Evolutionary conservation across 2,797 vertebrate genomes (phyloP), one percentile per base, ranked within the genome.

Genomic region (Hydrophis major): DNA sequence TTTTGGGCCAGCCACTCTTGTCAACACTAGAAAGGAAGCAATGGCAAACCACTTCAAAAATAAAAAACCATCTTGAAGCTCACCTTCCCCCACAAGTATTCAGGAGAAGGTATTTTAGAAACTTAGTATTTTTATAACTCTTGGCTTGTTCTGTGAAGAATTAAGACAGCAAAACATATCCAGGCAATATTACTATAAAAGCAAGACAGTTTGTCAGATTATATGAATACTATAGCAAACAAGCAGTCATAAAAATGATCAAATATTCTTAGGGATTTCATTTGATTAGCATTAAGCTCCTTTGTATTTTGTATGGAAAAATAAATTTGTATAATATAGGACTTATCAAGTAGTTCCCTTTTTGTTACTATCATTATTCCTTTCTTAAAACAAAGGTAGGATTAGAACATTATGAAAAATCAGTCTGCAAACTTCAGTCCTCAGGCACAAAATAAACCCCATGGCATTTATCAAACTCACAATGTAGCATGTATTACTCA

Each of bases 321-420:
- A 95, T 95, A 94, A 95, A 96, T 61, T 92, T 78, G 88, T 93
- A 96, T 25, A 16, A 93, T 90, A 92, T 90, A 95, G 91, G 89
- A 92, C 56, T 47, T 57, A 92, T 87, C 89, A 47, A 96, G 74
- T 78, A 93, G 78, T 92, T 88, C 88, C 55, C 22, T 93, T 22
- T 27, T 25, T 83, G 89, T 53, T 94, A 60, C 61, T 93, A 86
- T 59, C 95, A 50, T 88, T 96, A 78, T 95, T 27, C 27, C 56
- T 93, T 93, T 96, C 92, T 94, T 91, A 96, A 96, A 94, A 92
- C 90, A 96, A 86, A 95, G 87, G 78, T 87, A 57, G 69, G 2
- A 25, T 96, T 95, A 96, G 56, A 89, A 96, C 92, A 97, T 10
- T 94, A 89, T 90, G 90, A 97, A 97, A 95, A 95, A 59, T 92